Conservation (phyloP, 2,797 vertebrate species). For the Gadopsis bispinosus region DNA sequence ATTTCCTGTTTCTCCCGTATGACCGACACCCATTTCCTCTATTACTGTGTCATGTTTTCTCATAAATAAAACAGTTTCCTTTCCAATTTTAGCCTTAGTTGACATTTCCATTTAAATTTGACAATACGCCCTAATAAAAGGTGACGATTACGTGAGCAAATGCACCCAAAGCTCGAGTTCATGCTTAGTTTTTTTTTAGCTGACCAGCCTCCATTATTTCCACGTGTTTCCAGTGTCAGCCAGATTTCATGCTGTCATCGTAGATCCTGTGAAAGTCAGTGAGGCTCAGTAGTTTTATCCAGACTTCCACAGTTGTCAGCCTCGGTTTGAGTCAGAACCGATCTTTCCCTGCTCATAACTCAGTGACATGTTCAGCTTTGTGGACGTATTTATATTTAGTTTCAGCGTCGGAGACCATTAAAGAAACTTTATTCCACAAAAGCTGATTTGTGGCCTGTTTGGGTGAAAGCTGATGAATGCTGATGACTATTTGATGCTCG, state of each 20-base stretch:
- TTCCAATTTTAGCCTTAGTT: conserved; percentile 41
- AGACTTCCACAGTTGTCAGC: conserved; percentile 49
- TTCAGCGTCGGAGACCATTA: conserved; percentile 7
- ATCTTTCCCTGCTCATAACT: conserved; percentile 1
- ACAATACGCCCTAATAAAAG: conserved; percentile 28
- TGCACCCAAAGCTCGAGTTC: conserved; percentile 3
- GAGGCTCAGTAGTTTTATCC: conserved; percentile 31
- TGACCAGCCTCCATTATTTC: conserved; percentile 24
- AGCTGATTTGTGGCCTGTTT: conserved; percentile 1
- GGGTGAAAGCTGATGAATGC: conserved; percentile 16
- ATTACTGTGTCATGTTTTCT: conserved; percentile 50
- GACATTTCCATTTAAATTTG: conserved; percentile 50
- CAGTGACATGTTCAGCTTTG: conserved; percentile 5
- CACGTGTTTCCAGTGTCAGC: conserved; percentile 40
- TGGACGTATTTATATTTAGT: conserved; percentile 16
- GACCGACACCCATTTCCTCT: conserved; percentile 58
- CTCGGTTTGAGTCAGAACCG: conserved; percentile 50
- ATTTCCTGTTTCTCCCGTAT: conserved; percentile 58
- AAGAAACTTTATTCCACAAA: conserved; percentile 11
- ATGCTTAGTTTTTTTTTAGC: background rate
- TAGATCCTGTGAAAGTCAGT: conserved; percentile 29
- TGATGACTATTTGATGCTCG: conserved; percentile 22
- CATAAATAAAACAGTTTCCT: conserved; percentile 57
- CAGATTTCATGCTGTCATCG: conserved; percentile 54
- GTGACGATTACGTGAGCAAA: conserved; percentile 10